phyloP scores from a whole-genome alignment of 1,140 invertebrate genomes.

The Neuroterus valhalla region DNA sequence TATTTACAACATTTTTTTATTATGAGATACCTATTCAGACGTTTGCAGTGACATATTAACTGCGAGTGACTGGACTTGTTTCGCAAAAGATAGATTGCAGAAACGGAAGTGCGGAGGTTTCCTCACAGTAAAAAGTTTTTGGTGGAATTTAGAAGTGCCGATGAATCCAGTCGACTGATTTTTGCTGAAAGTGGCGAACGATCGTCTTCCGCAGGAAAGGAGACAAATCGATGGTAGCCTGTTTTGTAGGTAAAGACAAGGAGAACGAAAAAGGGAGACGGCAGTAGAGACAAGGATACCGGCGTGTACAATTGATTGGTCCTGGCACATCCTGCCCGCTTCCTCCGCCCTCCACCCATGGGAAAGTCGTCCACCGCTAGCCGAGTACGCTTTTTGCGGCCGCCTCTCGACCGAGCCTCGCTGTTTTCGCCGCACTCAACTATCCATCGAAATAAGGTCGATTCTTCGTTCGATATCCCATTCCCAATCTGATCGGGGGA shows the following conservation, averaged over 20 bases:
- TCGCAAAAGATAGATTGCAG: too few relatives aligned
- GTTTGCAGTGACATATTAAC: too few relatives aligned
- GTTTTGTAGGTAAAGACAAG: conserved; percentile 47
- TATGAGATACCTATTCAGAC: too few relatives aligned
- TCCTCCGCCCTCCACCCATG: conserved; percentile 69
- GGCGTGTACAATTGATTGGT: conserved; percentile 74
- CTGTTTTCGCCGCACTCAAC: conserved; percentile 54
- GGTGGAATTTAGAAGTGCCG: neutral
- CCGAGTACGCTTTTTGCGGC: conserved; percentile 58
- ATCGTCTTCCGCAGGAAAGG: conserved; percentile 36
- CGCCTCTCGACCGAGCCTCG: conserved; percentile 53
- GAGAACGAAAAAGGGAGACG: conserved; percentile 48
- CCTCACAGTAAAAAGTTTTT: too few relatives aligned
- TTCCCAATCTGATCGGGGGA: conserved; percentile 41
- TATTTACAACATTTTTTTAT: too few relatives aligned
- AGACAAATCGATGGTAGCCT: conserved; percentile 51
- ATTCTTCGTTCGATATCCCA: conserved; percentile 45
- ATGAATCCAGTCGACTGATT: conserved; percentile 4
- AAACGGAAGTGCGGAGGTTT: too few relatives aligned
- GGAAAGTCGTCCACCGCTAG: conserved; percentile 70
- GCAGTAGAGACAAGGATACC: conserved; percentile 64
- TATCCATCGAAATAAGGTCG: conserved; percentile 56
- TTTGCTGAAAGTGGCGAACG: neutral
- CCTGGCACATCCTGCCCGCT: conserved; percentile 71
- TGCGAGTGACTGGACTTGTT: too few relatives aligned